These are phyloP conservation scores for Phymanthus crucifer DNA, from an alignment of 92 coral and sea anemone species.

Conservation along the genomic window DNA sequence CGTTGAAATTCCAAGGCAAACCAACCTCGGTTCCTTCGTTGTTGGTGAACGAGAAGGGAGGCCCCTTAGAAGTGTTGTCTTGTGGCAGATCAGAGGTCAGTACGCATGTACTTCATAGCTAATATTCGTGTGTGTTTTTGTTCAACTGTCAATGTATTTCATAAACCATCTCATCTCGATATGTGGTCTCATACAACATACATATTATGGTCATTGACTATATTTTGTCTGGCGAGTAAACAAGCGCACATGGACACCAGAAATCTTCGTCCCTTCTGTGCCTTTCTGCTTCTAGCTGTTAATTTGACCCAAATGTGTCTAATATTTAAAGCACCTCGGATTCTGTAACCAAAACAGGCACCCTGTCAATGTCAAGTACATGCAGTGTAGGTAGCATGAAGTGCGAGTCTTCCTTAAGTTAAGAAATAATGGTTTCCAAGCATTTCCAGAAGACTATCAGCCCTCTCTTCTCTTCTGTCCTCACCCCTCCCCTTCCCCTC, in stretches of 20 bases:
- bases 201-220: no score
- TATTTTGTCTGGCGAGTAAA: no score
- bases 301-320: no score
- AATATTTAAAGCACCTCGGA: no score
- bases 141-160: not conserved
- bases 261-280: no score
- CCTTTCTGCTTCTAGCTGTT: no score
- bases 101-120: constrained; percentile 21
- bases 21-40: not conserved
- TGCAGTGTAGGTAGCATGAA: not conserved
- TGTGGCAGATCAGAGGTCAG: constrained; percentile 23
- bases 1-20: not conserved
- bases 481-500: not conserved
- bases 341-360: no score
- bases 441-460: no score
- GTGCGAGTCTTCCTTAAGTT: not conserved
- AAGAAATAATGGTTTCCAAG: no score
- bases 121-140: not conserved
- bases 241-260: no score
- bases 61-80: not conserved
- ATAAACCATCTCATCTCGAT: no score
- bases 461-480: not conserved
- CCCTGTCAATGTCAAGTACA: not conserved
- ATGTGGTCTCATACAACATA: not conserved
- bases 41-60: constrained; percentile 3